Percentiles rank a stretch among this genome's conserved stretches.
Conservation (phyloP, 1,140 invertebrate genomes). For the Nymphalis io region DNA sequence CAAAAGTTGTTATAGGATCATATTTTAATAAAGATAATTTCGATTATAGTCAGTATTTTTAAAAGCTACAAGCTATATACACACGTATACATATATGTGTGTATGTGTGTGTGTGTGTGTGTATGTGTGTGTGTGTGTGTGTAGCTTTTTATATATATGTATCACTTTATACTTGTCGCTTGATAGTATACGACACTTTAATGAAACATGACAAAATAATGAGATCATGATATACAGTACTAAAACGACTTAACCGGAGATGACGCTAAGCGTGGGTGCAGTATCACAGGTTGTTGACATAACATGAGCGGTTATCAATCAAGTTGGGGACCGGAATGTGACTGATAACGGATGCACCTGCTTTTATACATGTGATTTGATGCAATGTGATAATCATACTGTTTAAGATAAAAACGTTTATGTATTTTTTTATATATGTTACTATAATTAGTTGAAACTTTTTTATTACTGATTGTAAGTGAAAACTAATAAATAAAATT, state of each 20-base stretch:
- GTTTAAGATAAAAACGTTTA: background rate
- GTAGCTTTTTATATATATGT: no score
- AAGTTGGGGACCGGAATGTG: slow-evolving; percentile 23
- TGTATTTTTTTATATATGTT: background rate
- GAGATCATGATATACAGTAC: background rate
- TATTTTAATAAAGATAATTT: no score
- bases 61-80: no score
- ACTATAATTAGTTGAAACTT: no score
- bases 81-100: no score
- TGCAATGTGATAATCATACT: background rate
- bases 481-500: no score
- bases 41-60: no score
- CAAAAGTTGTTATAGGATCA: no score
- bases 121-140: no score
- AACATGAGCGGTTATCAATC: slow-evolving; percentile 36
- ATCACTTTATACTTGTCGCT: no score
- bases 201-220: background rate
- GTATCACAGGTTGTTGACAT: slow-evolving; percentile 19
- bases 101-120: no score
- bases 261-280: slow-evolving; percentile 16
- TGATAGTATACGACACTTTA: background rate
- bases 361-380: background rate
- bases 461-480: no score
- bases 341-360: slow-evolving; percentile 36
- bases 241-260: background rate